phyloP scores from a whole-genome alignment of 2,797 vertebrate species.

The Gallirallus australis region DNA sequence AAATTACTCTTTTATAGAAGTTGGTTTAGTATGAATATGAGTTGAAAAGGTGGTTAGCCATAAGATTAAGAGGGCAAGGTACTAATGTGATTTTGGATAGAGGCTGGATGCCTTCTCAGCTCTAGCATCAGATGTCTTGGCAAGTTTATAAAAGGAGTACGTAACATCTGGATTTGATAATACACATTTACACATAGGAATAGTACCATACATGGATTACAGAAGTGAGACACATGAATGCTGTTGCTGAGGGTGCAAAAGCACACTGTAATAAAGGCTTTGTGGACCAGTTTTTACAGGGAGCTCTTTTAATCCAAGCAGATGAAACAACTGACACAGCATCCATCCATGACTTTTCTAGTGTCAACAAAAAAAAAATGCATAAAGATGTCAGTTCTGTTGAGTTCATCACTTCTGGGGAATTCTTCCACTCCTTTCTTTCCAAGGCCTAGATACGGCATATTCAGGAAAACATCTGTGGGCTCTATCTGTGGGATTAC shows the following conservation, averaged over 20 bases:
- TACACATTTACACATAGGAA: not conserved
- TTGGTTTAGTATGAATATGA: not conserved
- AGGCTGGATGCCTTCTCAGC: not conserved
- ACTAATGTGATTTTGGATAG: not conserved
- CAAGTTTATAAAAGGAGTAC: not conserved
- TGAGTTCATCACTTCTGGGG: not conserved
- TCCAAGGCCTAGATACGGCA: not conserved
- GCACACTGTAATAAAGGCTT: not conserved
- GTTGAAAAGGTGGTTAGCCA: not conserved
- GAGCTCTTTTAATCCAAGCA: not conserved
- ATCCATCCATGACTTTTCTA: not conserved
- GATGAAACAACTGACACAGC: not conserved
- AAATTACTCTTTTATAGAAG: not conserved
- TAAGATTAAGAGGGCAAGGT: not conserved
- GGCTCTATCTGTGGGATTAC: not conserved
- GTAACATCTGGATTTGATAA: not conserved
- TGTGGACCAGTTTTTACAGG: not conserved
- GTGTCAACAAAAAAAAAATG: not conserved
- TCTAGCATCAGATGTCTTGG: not conserved
- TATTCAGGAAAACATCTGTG: not conserved
- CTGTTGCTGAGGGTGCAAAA: not conserved
- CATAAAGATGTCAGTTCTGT: not conserved
- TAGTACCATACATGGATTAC: not conserved
- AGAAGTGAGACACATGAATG: not conserved
- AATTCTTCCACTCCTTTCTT: not conserved